Base-by-base conservation (phyloP, 2,888 invertebrate species). In the Caenorhabditis sp. region DNA sequence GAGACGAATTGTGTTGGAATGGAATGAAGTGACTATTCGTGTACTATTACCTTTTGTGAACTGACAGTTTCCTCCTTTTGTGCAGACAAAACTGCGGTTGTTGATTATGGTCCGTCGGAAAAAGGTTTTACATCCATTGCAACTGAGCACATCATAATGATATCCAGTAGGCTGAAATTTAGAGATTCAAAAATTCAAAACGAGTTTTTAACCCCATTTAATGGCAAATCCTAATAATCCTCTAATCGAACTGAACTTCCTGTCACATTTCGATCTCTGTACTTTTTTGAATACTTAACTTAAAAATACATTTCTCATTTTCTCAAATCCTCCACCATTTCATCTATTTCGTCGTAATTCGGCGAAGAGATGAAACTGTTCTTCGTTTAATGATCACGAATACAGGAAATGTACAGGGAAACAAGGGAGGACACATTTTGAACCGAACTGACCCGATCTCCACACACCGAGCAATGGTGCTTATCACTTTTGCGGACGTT, bases 81-180 rank as follows among this genome's bases (percentile, higher is more conserved):
- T 55, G 46, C 84, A 85, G 8, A 41, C 32, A 59, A 85, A 85
- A 0, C 45, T 58, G 13, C 84, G 50, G 13, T 71, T 77, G 35
- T 74, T 65, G 68, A 85, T 80, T 8, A 85, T 68, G 8, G 84
- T 85, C 9, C 83, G 46, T 43, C 84, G 45, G 45, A 83, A 84
- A 61, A 84, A 84, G 6, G 84, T 84, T 61, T 84, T 84, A 65
- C 84, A 84, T 13, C 84, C 84, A 55, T 84, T 84, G 68, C 84
- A 84, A 35, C 78, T 78, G 27, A 84, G 76, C 8, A 83, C 83
- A 46, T 83, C 82, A 46, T 83, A 84, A 61, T 84, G 84, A 41
- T 84, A 84, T 26, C 84, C 84, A 1, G 84, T 82, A 9, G 84
- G 84, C 81, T 84, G 76, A 46, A 78, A 71, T n/a, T 32, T 13